Percentiles rank a stretch among this genome's conserved stretches.
Evolutionary conservation across 2,888 invertebrate genomes (phyloP).

Genomic region (Andrena haemorrhoa): DNA sequence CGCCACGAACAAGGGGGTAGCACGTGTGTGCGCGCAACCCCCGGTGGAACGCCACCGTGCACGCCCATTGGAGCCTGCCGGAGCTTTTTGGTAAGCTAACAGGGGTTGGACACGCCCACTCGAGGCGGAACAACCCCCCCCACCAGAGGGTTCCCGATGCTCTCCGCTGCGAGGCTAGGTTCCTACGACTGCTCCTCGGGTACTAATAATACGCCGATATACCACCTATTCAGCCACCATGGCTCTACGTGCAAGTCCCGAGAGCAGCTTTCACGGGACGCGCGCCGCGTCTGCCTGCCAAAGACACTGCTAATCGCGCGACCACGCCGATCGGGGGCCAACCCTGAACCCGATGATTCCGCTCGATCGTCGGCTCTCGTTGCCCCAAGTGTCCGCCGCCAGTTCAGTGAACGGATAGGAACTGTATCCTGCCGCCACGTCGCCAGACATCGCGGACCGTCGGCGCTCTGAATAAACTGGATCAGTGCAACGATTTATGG

Average conservation of each 20-base stretch:
- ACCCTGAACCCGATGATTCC: slow-evolving; percentile 23
- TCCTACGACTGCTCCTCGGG: slow-evolving; percentile 68
- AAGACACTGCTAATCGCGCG: slow-evolving; percentile 71
- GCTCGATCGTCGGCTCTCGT: slow-evolving; percentile 11
- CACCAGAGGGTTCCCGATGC: slow-evolving; percentile 41
- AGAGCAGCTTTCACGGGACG: slow-evolving; percentile 75
- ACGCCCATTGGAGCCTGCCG: slow-evolving; percentile 73
- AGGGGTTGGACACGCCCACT: slow-evolving; percentile 75
- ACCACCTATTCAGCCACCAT: slow-evolving; percentile 82
- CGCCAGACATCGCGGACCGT: background rate
- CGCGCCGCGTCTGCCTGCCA: slow-evolving; percentile 65
- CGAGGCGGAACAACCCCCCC: slow-evolving; percentile 77
- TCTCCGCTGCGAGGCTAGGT: slow-evolving; percentile 65
- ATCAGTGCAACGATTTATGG: slow-evolving; percentile 5
- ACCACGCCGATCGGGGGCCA: slow-evolving; percentile 50
- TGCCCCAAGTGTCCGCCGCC: background rate
- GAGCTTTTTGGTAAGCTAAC: slow-evolving; percentile 75
- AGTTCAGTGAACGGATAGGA: slow-evolving; percentile 18
- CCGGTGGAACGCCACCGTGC: slow-evolving; percentile 53
- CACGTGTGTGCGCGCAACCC: slow-evolving; percentile 75
- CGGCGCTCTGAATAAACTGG: slow-evolving; percentile 2
- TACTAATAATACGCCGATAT: slow-evolving; percentile 83
- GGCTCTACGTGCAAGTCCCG: slow-evolving; percentile 76
- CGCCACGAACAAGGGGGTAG: slow-evolving; percentile 55
- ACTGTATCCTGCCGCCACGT: background rate